Percentiles rank a stretch among this genome's conserved stretches.
Conservation (phyloP, 2,113 vertebrate genomes). For the Deroptyus accipitrinus region DNA sequence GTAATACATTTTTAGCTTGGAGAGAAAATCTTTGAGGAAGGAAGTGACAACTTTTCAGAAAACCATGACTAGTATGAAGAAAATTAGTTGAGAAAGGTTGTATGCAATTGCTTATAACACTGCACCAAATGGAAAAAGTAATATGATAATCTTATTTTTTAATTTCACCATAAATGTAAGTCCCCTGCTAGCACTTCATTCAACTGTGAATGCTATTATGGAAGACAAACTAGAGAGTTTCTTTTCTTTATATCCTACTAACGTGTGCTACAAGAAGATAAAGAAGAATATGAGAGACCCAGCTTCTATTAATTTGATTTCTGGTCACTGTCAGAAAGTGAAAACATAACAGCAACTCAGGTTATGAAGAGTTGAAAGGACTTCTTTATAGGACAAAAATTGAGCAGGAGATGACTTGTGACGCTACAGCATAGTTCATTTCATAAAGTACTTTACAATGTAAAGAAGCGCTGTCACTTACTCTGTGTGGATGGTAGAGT, state of each 20-base stretch:
- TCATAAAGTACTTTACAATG: neutral
- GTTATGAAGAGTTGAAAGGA: neutral
- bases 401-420: neutral
- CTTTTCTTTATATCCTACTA: neutral
- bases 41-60: neutral
- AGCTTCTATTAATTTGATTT: neutral
- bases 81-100: neutral
- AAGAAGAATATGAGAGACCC: neutral
- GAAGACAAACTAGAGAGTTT: neutral
- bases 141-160: neutral
- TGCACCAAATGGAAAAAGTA: neutral
- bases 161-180: neutral
- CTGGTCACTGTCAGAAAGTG: neutral
- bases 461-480: neutral
- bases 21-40: neutral
- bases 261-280: neutral
- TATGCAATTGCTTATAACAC: neutral
- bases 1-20: neutral
- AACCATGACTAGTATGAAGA: neutral
- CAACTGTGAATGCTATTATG: neutral
- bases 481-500: neutral
- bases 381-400: neutral
- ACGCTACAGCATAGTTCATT: neutral
- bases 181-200: neutral
- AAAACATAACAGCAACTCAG: neutral